These are phyloP conservation scores for Spilogale gracilis DNA, from an alignment of 2,113 vertebrate species.

Conservation along the genomic window DNA sequence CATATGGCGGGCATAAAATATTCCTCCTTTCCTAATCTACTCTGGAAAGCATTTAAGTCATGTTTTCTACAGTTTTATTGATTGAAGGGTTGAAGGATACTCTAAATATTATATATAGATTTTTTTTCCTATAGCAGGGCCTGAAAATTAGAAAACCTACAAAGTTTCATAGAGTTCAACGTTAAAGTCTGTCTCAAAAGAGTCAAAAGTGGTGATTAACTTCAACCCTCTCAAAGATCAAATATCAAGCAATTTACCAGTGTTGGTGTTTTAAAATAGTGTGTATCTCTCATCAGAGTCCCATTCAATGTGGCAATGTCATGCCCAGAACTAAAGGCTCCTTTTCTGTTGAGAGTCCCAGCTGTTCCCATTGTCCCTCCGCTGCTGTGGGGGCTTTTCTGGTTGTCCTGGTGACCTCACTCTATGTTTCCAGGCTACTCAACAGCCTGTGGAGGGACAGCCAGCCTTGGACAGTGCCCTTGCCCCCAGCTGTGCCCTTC, in stretches of 20 bases:
- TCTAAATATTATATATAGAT: background rate
- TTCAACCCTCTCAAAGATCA: background rate
- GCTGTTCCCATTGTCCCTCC: background rate
- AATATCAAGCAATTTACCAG: background rate
- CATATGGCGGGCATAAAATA: background rate
- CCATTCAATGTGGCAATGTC: background rate
- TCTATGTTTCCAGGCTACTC: background rate
- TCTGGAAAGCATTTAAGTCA: background rate
- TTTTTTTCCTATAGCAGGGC: background rate
- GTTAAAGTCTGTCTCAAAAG: background rate
- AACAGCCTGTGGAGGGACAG: background rate
- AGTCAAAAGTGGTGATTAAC: slow-evolving; percentile 27
- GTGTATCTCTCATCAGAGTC: background rate
- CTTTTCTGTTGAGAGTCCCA: background rate
- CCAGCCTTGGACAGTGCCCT: background rate
- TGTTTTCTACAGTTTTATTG: background rate
- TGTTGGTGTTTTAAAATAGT: background rate
- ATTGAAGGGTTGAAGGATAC: background rate
- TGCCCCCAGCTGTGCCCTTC: background rate
- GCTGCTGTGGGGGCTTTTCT: background rate
- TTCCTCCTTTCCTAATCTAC: background rate
- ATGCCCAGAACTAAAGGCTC: background rate
- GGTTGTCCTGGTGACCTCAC: background rate
- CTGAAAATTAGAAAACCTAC: slow-evolving; percentile 38
- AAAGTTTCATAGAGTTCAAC: background rate